A percentile compares a stretch with the other conserved stretches of the same genome.
Evolutionary conservation across 2,113 vertebrate genomes (phyloP).

Genomic region (Arenaria interpres): DNA sequence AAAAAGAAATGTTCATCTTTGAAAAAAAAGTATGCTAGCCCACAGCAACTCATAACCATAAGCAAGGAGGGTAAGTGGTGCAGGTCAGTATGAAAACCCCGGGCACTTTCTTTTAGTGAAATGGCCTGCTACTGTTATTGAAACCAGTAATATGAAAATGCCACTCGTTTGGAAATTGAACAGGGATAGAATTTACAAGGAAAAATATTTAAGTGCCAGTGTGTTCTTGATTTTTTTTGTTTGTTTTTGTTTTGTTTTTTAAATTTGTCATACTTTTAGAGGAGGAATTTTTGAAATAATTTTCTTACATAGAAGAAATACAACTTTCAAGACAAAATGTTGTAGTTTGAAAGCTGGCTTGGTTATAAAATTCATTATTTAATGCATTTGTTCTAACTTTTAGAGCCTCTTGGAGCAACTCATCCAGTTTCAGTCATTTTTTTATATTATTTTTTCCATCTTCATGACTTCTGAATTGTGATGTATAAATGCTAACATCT

Average conservation of each 20-base stretch:
- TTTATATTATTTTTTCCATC: not conserved
- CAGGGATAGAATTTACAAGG: not conserved
- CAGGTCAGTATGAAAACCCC: not conserved
- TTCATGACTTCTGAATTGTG: not conserved
- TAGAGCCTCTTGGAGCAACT: not conserved
- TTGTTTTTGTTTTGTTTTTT: not conserved
- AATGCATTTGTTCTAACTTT: not conserved
- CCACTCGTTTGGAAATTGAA: not conserved
- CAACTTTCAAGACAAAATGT: conserved; percentile 41
- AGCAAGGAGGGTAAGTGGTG: not conserved
- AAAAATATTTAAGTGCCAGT: conserved; percentile 37
- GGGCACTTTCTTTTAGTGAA: not conserved
- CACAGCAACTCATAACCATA: not conserved
- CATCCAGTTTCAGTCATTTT: not conserved
- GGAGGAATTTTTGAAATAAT: conserved; percentile 35
- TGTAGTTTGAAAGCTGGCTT: conserved; percentile 30
- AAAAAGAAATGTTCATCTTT: not conserved
- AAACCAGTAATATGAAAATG: not conserved
- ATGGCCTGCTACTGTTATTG: not conserved
- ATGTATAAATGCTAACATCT: not conserved
- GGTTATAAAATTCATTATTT: not conserved
- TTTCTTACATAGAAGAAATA: conserved; percentile 22
- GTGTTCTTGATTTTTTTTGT: not conserved
- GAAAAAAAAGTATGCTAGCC: not conserved
- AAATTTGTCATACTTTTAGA: not conserved